Conservation (phyloP, 2,888 invertebrate genomes). For the Cephus nigrinus region DNA sequence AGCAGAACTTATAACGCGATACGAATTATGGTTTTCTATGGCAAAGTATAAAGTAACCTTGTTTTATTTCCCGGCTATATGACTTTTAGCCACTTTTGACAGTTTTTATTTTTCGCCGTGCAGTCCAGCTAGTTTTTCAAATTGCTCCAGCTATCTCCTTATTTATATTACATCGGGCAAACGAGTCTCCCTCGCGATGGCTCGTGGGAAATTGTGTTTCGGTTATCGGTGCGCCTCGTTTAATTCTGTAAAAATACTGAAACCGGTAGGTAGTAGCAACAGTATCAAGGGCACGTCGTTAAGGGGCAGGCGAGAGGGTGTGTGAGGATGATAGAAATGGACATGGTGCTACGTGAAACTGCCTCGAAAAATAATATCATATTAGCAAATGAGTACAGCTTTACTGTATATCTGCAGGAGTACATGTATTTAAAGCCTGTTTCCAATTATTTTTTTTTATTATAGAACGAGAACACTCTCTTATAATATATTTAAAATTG, state of each 20-base stretch:
- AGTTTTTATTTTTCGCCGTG: slow-evolving; percentile 19
- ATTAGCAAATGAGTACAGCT: slow-evolving; percentile 30
- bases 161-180: slow-evolving; percentile 47
- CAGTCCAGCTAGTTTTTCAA: slow-evolving; percentile 44
- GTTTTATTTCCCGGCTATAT: neutral
- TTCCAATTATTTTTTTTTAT: neutral
- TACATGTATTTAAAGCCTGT: neutral
- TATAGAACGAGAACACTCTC: neutral
- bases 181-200: neutral
- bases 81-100: neutral
- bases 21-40: neutral
- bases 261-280: neutral
- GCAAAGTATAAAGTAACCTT: neutral
- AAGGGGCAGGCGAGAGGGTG: neutral
- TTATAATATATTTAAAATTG: neutral
- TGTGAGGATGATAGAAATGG: neutral
- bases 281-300: neutral
- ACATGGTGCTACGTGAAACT: slow-evolving; percentile 13
- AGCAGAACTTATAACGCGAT: neutral
- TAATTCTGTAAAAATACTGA: slow-evolving; percentile 39
- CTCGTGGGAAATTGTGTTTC: slow-evolving; percentile 20
- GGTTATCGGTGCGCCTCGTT: slow-evolving; percentile 36
- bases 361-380: slow-evolving; percentile 37
- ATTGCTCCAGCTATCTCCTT: slow-evolving; percentile 50
- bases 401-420: neutral